Evolutionary conservation across 1,140 invertebrate genomes (phyloP), one percentile per base, ranked within the genome.

Genomic region (Chelonus insularis): DNA sequence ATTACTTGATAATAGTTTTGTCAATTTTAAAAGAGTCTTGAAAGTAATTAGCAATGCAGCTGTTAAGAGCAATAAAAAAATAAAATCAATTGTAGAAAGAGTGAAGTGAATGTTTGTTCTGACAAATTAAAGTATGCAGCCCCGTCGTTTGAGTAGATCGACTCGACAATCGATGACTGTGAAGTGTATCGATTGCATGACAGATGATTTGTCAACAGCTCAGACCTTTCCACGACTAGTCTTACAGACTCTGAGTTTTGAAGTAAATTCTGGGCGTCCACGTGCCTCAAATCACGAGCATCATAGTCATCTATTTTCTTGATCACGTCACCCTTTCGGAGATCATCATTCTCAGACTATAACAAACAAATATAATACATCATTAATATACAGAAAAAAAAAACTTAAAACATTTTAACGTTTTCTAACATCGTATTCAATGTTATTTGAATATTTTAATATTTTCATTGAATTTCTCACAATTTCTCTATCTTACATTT

Each of bases 251-350:
- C 89, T 62, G 91, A 89, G 76, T 89, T 90, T 77, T 90, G 89
- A 78, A 97, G 95, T 57, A 95, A 80, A 73, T 91, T 91, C 78
- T 94, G 91, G 23, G 94, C 95, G 80, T 96, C 92, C 80, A 93
- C 89, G 76, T 97, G 95, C 69, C 91, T 87, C 68, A 97, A 83
- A 74, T 93, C 89, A 57, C 89, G 85, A 54, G 90, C 86, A 79
- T 96, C 93, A 78, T 91, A 92, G 68, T 92, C 91, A 76, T 91
- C 90, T 68, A 97, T 91, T 81, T 92, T 92, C 60, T 89, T 86
- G 68, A 97, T 91, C 70, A 95, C 88, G 82, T 97, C 95, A 68
- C 95, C 95, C 61, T 91, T 86, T 57, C 91, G 85, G 43, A 97
- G 86, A 65, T 90, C 88, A 34, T 89, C 89, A 68, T 94, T 91